Evolutionary conservation across 2,888 invertebrate genomes (phyloP), one percentile per base, ranked within the genome.

Genomic region (Diarsia dahlii): DNA sequence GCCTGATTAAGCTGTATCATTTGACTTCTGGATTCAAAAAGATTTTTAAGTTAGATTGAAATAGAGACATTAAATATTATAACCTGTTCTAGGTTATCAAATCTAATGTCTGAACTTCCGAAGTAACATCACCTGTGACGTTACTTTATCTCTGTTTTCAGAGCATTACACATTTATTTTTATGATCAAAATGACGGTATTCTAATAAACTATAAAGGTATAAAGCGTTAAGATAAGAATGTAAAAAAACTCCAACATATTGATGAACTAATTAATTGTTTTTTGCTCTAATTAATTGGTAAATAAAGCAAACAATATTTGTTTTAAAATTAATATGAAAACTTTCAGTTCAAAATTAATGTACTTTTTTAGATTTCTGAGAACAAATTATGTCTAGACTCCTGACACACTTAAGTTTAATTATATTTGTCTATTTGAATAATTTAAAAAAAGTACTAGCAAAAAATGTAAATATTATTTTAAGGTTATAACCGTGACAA

Each of bases 131-230:
- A 68, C 54, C 82, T 65, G 66, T 3, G 58, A n/a, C n/a, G 66
- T 54, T 54, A 52, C 60, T 72, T 54, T 75, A 73, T 75, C 83
- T 50, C 48, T 64, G 15, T 75, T 79, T 75, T 67, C 72, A 79
- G 54, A 63, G 50, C 75, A 70, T 82, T 82, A 71, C 83, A 70
- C 79, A 68, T 82, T 82, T 50, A 71, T 71, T 79, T 83, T 82
- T 82, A 82, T 68, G 75, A 73, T 76, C 70, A 68, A 75, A 64
- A 81, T 64, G 72, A 65, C 54, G 9, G 46, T 46, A 67, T 67
- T 67, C 45, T 64, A 72, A 73, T 78, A 82, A 69, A 69, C 69
- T 73, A 70, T 70, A 48, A 78, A 68, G 23, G 13, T 68, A 67
- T 58, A 54, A 73, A 45, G 67, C 39, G 64, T 73, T 50, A 65